Percentiles rank a stretch among this genome's conserved stretches.
Evolutionary conservation across 2,797 vertebrate species (phyloP).

Genomic region (Saxicola maurus): DNA sequence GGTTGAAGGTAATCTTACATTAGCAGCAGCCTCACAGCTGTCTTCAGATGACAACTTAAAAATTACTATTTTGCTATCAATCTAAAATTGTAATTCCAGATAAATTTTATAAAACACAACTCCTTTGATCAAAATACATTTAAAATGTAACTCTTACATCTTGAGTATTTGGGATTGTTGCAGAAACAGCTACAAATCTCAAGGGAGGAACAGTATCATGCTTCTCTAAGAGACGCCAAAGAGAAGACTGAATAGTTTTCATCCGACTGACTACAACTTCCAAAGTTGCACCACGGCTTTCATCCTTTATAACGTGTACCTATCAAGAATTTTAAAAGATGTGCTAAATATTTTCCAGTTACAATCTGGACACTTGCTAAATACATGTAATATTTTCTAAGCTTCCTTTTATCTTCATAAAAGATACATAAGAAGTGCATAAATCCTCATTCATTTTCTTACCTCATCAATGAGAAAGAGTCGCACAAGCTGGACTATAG

Average conservation of each 20-base stretch:
- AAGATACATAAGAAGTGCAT: neutral
- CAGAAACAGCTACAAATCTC: constrained; percentile 94
- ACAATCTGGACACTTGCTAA: neutral
- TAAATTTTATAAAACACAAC: neutral
- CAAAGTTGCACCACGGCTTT: constrained; percentile 90
- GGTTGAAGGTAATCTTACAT: neutral
- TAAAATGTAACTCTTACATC: constrained; percentile 81
- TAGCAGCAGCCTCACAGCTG: neutral
- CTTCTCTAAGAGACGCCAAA: constrained; percentile 66
- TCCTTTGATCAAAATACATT: neutral
- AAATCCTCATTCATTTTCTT: neutral
- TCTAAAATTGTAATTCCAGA: neutral
- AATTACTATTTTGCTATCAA: neutral
- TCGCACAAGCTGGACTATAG: constrained; percentile 87
- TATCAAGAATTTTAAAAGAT: constrained; percentile 50
- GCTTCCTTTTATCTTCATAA: neutral
- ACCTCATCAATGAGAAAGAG: constrained; percentile 95
- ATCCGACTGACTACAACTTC: constrained; percentile 97
- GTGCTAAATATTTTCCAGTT: constrained; percentile 6
- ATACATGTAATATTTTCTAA: neutral
- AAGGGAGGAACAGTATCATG: constrained; percentile 65
- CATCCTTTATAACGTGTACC: constrained; percentile 93
- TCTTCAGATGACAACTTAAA: neutral
- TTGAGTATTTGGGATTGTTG: constrained; percentile 92
- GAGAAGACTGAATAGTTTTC: constrained; percentile 87